Evolutionary conservation across 1,140 invertebrate genomes (phyloP).

Genomic region (Amphibalanus amphitrite): DNA sequence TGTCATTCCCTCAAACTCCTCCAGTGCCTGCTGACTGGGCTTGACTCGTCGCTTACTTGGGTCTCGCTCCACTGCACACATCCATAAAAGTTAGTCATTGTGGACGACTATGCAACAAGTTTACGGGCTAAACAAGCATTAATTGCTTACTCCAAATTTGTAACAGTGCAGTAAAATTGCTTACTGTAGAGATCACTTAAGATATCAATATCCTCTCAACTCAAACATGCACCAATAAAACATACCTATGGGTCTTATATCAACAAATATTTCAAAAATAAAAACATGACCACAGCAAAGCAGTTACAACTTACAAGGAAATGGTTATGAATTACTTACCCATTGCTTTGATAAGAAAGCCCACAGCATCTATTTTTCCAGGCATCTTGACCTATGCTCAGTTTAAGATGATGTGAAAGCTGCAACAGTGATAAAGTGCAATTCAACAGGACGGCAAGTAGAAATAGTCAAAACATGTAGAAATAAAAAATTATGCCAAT

Average conservation of each 20-base stretch:
- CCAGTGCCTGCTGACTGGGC: constrained; percentile 37
- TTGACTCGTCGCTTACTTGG: constrained; percentile 71
- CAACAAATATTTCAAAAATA: no score
- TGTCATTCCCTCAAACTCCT: constrained; percentile 64
- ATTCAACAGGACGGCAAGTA: background rate
- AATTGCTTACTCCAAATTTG: background rate
- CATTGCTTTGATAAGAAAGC: background rate
- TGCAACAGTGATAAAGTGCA: background rate
- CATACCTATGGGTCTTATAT: no score
- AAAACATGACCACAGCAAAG: no score
- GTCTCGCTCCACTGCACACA: constrained; percentile 49
- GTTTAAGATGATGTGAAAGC: background rate
- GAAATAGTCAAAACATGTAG: no score
- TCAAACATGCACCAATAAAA: no score
- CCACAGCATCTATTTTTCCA: background rate
- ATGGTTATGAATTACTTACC: background rate
- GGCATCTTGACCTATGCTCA: background rate
- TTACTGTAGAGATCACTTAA: no score
- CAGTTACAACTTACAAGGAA: no score
- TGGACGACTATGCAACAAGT: no score
- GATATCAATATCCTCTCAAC: no score
- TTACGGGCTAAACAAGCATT: background rate
- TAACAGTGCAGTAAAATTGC: constrained; percentile 1
- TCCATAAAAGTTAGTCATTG: no score
- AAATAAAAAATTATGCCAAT: no score